Conservation (phyloP, 2,797 vertebrate species). For the Sebastes hubbsi region DNA sequence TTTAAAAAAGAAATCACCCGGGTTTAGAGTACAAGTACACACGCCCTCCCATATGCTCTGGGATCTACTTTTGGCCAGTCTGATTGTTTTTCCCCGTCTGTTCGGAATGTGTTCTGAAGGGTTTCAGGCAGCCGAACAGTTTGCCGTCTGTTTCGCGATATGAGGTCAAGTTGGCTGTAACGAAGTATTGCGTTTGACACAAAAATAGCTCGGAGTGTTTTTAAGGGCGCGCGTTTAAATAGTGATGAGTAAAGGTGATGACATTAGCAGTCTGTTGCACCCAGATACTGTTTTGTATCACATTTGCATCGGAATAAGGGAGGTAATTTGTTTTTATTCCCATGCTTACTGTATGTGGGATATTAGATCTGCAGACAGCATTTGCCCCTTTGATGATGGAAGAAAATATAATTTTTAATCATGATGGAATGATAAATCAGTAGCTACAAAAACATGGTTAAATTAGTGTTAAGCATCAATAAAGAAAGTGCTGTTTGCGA, state of each 20-base stretch:
- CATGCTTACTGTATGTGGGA: neutral
- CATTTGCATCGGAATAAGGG: neutral
- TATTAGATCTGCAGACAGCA: neutral
- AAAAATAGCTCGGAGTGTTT: neutral
- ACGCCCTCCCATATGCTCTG: conserved; percentile 55
- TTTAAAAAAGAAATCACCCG: conserved; percentile 23
- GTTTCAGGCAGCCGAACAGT: conserved; percentile 10
- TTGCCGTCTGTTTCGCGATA: conserved; percentile 24
- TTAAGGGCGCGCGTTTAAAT: neutral
- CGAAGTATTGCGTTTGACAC: neutral
- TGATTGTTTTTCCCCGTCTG: conserved; percentile 42
- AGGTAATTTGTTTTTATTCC: neutral
- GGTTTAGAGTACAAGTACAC: conserved; percentile 33
- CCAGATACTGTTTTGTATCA: neutral
- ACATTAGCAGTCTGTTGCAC: neutral
- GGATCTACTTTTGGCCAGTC: conserved; percentile 49
- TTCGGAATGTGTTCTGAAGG: conserved; percentile 19
- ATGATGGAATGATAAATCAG: neutral
- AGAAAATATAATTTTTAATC: neutral
- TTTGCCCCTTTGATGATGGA: neutral
- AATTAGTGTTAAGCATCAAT: neutral
- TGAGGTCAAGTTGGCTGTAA: conserved; percentile 21
- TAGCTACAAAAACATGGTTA: neutral
- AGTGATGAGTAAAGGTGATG: neutral
- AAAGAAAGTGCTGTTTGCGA: neutral